Evolutionary conservation across 1,140 invertebrate species (phyloP).

Genomic region (Macrotrachela quadricornifera): DNA sequence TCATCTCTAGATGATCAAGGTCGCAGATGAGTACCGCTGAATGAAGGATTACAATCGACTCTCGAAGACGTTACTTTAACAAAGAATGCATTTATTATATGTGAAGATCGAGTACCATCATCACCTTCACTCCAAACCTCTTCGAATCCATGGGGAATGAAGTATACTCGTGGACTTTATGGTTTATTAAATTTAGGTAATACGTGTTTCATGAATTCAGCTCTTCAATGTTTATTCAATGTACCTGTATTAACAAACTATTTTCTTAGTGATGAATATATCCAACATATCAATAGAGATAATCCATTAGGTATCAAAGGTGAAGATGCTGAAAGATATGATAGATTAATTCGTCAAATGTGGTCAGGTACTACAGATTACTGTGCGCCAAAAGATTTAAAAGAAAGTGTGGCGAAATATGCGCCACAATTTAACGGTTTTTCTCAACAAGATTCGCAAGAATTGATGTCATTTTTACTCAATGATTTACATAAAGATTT

Average conservation of each 20-base stretch:
- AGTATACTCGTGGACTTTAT: slow-evolving; percentile 28
- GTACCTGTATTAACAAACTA: slow-evolving; percentile 57
- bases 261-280: slow-evolving; percentile 73
- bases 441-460: slow-evolving; percentile 41
- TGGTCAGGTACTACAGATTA: slow-evolving; percentile 36
- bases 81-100: too few species aligned
- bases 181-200: slow-evolving; percentile 41
- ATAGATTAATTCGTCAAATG: slow-evolving; percentile 38
- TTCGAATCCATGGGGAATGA: not conserved
- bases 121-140: too few species aligned
- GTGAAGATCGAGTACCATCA: too few species aligned
- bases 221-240: not conserved
- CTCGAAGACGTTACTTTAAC: too few species aligned
- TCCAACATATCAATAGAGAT: slow-evolving; percentile 52
- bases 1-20: too few species aligned
- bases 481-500: slow-evolving; percentile 45
- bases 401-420: slow-evolving; percentile 61
- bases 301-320: slow-evolving; percentile 44
- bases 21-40: too few species aligned
- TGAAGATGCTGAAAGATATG: slow-evolving; percentile 39
- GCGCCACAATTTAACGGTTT: slow-evolving; percentile 45
- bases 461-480: slow-evolving; percentile 41
- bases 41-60: too few species aligned
- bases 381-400: slow-evolving; percentile 41
- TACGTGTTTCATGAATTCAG: slow-evolving; percentile 42